Conservation (phyloP, 2,888 invertebrate species). For the Lithophane socia region DNA sequence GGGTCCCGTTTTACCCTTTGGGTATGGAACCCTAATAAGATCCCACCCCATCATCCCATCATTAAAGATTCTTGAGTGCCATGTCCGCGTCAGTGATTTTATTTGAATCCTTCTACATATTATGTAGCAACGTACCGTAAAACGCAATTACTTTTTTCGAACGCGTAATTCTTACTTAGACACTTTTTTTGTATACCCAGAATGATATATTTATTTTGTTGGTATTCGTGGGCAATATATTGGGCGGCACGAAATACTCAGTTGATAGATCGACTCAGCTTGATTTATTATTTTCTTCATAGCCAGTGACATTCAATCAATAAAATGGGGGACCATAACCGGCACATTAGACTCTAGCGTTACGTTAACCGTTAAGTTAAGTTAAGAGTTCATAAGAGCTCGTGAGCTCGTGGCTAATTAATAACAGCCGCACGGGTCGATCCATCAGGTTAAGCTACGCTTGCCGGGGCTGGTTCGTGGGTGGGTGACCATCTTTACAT, state of each 20-base stretch:
- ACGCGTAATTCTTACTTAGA: conserved; percentile 7
- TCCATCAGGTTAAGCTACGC: no score
- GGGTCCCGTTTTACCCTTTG: no score
- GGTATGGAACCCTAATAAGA: no score
- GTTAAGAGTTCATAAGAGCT: no score
- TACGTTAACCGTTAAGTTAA: neutral
- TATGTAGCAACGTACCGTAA: neutral
- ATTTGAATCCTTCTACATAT: neutral
- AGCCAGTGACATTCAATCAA: conserved; percentile 49
- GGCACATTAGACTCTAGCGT: conserved; percentile 2
- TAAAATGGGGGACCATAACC: conserved; percentile 25
- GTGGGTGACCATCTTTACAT: no score
- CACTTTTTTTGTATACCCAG: conserved; percentile 13
- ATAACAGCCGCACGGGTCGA: no score
- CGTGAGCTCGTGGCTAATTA: no score
- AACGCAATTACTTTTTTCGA: conserved; percentile 30
- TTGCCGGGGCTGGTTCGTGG: no score
- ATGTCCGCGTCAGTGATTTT: neutral
- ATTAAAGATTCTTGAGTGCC: neutral
- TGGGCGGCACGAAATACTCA: conserved; percentile 22
- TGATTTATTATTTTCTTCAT: conserved; percentile 60
- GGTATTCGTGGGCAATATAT: conserved; percentile 29
- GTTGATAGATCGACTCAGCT: conserved; percentile 55
- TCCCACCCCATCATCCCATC: neutral
- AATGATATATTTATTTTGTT: conserved; percentile 54